phyloP scores from a whole-genome alignment of 92 coral and sea anemone genomes.

The Phymanthus crucifer region DNA sequence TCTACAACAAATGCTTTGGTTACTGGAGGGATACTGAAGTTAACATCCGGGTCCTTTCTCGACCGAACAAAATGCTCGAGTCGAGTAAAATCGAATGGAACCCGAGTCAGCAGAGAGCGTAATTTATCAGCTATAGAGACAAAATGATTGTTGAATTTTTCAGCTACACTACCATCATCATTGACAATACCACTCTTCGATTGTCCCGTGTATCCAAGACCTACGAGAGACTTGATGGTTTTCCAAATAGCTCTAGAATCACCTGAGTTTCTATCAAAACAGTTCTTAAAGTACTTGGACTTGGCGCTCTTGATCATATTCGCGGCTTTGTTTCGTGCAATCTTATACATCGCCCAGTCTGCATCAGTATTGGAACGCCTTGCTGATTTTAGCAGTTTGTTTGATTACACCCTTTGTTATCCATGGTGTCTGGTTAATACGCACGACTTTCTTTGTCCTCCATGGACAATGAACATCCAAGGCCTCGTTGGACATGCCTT shows the following conservation, averaged over 20 bases:
- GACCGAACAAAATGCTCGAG: conserved; percentile 14
- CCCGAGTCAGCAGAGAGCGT: conserved; percentile 42
- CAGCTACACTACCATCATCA: conserved; percentile 19
- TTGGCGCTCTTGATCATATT: conserved; percentile 42
- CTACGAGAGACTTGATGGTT: conserved; percentile 20
- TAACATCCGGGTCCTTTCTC: conserved; percentile 35
- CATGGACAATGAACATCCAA: conserved; percentile 43
- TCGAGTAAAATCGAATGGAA: conserved; percentile 37
- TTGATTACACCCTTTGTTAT: conserved; percentile 30
- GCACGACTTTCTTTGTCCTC: conserved; percentile 24
- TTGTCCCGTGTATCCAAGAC: background rate
- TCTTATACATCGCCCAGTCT: conserved; percentile 34
- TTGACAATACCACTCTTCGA: background rate
- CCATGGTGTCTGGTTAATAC: conserved; percentile 42
- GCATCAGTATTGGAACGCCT: conserved; percentile 25
- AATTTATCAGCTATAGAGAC: conserved; percentile 51
- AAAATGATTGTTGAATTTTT: conserved; percentile 54
- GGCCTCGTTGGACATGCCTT: conserved; percentile 38
- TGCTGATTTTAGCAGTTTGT: conserved; percentile 30
- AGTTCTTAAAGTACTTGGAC: conserved; percentile 29
- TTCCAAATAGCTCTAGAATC: conserved; percentile 47
- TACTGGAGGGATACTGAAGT: conserved; percentile 43
- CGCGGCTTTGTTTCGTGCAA: conserved; percentile 41
- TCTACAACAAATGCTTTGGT: conserved; percentile 27
- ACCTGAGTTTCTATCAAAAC: conserved; percentile 41